Percentiles rank a stretch among this genome's conserved stretches.
phyloP scores from a whole-genome alignment of 1,140 invertebrate species.

The Drosophila mayri region DNA sequence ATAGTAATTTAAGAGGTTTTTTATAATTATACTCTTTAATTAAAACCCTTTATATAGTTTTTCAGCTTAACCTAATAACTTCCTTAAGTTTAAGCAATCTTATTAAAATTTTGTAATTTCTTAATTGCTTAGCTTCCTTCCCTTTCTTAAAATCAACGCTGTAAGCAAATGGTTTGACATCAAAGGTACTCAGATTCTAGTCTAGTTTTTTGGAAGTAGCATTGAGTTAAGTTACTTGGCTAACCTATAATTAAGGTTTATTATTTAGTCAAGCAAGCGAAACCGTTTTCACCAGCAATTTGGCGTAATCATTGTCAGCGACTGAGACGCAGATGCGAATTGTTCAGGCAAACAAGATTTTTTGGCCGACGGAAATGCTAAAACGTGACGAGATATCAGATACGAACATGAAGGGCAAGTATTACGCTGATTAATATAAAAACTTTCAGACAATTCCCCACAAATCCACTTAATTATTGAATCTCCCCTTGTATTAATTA shows the following conservation, averaged over 20 bases:
- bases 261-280: conserved; percentile 58
- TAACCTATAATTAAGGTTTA: conserved; percentile 47
- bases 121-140: conserved; percentile 53
- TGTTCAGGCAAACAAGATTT: conserved; percentile 37
- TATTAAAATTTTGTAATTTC: conserved; percentile 25
- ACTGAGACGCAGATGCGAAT: conserved; percentile 38
- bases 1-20: background rate
- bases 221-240: background rate
- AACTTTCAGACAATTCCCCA: background rate
- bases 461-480: background rate
- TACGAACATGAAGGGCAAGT: conserved; percentile 8
- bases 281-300: conserved; percentile 48
- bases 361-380: conserved; percentile 16
- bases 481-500: conserved; percentile 8
- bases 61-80: background rate
- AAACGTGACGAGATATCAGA: conserved; percentile 43
- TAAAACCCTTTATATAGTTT: background rate
- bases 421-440: background rate
- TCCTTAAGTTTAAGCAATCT: conserved; percentile 1
- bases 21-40: background rate
- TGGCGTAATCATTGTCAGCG: conserved; percentile 32
- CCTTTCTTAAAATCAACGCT: conserved; percentile 33
- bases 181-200: conserved; percentile 2
- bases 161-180: conserved; percentile 39
- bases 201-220: conserved; percentile 10